Conservation (phyloP, 2,797 vertebrate species). For the Trichosurus vulpecula region DNA sequence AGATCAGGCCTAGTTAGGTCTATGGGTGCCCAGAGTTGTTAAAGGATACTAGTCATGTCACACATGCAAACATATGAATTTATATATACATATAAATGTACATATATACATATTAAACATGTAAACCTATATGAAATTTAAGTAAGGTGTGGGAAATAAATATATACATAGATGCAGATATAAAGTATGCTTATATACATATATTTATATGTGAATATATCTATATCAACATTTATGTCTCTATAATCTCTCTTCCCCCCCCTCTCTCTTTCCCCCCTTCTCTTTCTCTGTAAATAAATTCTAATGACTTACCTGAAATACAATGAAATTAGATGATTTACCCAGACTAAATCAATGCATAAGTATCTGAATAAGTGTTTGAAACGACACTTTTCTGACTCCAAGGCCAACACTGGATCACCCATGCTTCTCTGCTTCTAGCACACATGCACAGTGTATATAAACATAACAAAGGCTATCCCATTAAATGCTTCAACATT, state of each 20-base stretch:
- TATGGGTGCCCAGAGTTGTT: too few species aligned
- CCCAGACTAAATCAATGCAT: not conserved
- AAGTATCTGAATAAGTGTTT: not conserved
- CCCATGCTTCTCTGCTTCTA: not conserved
- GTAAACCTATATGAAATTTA: too few species aligned
- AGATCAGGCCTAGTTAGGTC: too few species aligned
- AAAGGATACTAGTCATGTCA: too few species aligned
- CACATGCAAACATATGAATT: too few species aligned
- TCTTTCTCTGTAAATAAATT: not conserved
- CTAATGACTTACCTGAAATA: not conserved
- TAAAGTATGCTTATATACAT: too few species aligned
- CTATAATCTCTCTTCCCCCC: not conserved
- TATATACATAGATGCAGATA: too few species aligned
- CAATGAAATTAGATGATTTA: not conserved
- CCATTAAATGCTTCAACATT: not conserved
- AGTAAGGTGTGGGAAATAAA: too few species aligned
- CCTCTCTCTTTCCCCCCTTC: too few species aligned
- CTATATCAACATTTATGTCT: not conserved
- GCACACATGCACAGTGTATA: not conserved
- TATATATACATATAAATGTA: too few species aligned
- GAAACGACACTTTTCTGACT: not conserved
- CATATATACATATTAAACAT: too few species aligned
- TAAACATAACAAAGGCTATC: not conserved
- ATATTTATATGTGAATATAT: not conserved
- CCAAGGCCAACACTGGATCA: not conserved